Percentiles rank a stretch among this genome's conserved stretches.
Conservation (phyloP, 1,140 invertebrate species). For the Bombus vancouverensis region DNA sequence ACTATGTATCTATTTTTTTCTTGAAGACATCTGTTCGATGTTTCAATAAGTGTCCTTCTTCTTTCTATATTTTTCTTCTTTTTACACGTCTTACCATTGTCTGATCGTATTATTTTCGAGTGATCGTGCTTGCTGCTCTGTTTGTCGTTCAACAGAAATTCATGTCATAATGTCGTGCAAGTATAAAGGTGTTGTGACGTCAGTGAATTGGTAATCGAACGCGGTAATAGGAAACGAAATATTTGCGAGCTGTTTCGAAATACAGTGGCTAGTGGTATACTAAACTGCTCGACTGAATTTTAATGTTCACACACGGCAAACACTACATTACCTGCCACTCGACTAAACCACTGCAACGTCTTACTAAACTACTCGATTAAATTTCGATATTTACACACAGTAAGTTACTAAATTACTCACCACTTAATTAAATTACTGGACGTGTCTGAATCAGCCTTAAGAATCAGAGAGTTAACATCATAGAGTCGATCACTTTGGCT, state of each 20-base stretch:
- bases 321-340: too few species aligned
- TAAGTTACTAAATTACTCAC: too few species aligned
- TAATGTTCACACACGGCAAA: too few species aligned
- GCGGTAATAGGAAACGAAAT: too few species aligned
- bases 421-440: too few species aligned
- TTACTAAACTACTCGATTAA: too few species aligned
- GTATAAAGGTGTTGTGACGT: neutral
- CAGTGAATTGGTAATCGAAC: neutral
- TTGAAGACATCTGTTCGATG: constrained; percentile 19
- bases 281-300: too few species aligned
- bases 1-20: neutral
- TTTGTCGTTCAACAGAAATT: neutral
- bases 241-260: neutral
- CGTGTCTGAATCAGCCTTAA: too few species aligned
- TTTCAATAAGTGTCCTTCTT: neutral
- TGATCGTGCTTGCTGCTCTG: neutral
- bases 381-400: too few species aligned
- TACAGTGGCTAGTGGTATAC: too few species aligned
- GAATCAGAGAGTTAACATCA: neutral
- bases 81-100: neutral
- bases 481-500: neutral
- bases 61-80: accelerated
- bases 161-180: neutral
- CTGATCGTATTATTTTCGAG: neutral
- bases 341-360: too few species aligned